phyloP scores from a whole-genome alignment of 2,888 invertebrate genomes.

The Scrobipalpa atriplicella region DNA sequence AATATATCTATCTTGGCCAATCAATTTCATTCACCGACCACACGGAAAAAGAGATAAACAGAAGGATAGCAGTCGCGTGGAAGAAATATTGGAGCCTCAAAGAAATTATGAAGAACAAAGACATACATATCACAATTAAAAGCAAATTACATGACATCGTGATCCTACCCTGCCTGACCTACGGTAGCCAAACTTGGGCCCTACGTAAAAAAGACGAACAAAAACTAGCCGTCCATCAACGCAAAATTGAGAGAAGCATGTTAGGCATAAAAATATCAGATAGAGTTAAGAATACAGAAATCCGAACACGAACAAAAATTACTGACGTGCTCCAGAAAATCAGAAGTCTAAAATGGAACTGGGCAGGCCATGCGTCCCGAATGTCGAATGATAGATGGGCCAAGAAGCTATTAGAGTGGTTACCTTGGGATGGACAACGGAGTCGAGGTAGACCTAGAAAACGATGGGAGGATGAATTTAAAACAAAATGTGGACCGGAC shows the following conservation, averaged over 20 bases:
- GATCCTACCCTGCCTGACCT: background rate
- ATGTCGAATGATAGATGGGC: no score
- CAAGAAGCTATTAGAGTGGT: no score
- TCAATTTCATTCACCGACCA: background rate
- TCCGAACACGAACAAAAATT: background rate
- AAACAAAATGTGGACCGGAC: no score
- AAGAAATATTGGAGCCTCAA: background rate
- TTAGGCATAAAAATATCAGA: background rate
- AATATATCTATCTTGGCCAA: background rate
- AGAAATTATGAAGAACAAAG: background rate
- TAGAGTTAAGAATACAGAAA: background rate
- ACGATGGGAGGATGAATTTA: no score
- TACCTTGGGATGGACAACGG: no score
- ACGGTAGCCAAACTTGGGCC: background rate
- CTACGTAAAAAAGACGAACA: background rate
- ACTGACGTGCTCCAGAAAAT: background rate
- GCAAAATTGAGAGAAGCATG: background rate
- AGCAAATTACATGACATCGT: background rate
- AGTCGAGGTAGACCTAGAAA: no score
- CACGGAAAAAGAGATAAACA: background rate
- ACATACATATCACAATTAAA: background rate
- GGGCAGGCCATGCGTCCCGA: background rate
- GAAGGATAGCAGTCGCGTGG: background rate
- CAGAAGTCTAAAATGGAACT: background rate
- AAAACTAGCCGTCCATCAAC: background rate